Conservation (phyloP, 2,797 vertebrate genomes). For the Leptoclinus maculatus region DNA sequence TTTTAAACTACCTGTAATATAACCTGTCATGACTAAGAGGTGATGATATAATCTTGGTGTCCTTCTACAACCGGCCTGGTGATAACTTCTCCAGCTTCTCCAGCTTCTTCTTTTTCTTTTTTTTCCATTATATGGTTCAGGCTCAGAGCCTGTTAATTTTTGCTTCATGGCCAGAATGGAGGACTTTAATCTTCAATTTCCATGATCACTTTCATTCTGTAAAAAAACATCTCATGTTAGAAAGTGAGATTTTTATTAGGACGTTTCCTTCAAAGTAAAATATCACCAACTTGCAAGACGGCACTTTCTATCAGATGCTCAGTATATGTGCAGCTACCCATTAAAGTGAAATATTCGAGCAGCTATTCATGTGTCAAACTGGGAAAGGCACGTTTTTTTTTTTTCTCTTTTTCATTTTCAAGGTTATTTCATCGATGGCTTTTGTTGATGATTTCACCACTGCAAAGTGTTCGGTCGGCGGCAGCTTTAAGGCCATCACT, state of each 20-base stretch:
- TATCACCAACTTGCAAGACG: constrained; percentile 69
- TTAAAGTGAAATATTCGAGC: constrained; percentile 77
- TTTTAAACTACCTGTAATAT: constrained; percentile 78
- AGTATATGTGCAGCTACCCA: constrained; percentile 30
- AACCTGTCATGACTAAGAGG: constrained; percentile 81
- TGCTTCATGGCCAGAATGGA: constrained; percentile 72
- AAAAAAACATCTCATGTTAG: constrained; percentile 71
- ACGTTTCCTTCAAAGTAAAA: constrained; percentile 75
- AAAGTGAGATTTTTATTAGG: constrained; percentile 75
- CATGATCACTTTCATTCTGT: constrained; percentile 81
- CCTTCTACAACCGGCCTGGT: constrained; percentile 65
- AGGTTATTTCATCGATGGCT: constrained; percentile 69
- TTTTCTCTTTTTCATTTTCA: constrained; percentile 43
- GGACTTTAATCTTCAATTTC: constrained; percentile 79
- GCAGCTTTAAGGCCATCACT: constrained; percentile 56
- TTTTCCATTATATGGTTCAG: constrained; percentile 61
- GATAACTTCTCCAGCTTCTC: constrained; percentile 73
- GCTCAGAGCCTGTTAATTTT: constrained; percentile 76
- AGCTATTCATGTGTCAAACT: constrained; percentile 43
- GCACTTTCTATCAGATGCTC: constrained; percentile 62
- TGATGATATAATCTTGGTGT: constrained; percentile 81
- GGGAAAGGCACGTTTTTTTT: constrained; percentile 27
- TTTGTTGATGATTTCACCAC: constrained; percentile 61
- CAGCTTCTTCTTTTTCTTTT: constrained; percentile 9
- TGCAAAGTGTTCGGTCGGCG: constrained; percentile 47